Percentiles rank a stretch among this genome's conserved stretches.
phyloP scores from a whole-genome alignment of 2,113 vertebrate species.

The Labeo rohita region DNA sequence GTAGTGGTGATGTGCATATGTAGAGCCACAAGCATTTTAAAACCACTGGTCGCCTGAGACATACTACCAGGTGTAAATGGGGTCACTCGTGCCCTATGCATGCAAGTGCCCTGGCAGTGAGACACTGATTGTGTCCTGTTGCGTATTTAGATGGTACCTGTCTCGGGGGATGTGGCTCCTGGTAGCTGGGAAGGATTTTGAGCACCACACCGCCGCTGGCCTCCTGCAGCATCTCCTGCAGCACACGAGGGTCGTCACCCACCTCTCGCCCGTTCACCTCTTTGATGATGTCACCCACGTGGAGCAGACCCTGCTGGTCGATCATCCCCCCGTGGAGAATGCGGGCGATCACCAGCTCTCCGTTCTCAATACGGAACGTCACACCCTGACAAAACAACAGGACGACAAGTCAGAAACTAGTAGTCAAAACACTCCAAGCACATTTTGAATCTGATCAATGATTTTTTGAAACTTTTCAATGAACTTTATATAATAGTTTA shows the following conservation, averaged over 20 bases:
- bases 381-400: conserved; percentile 79
- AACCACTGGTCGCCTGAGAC: not conserved
- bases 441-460: not conserved
- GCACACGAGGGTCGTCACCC: conserved; percentile 84
- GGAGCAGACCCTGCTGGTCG: conserved; percentile 92
- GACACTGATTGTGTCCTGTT: not conserved
- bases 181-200: conserved; percentile 95
- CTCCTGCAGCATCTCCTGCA: conserved; percentile 90
- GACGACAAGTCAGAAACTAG: not conserved
- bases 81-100: not conserved
- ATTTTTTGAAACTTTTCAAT: not conserved
- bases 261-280: conserved; percentile 92
- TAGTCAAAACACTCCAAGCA: not conserved
- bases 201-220: conserved; percentile 88
- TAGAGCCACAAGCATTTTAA: not conserved
- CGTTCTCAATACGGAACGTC: conserved; percentile 90
- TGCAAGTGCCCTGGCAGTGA: not conserved
- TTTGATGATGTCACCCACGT: conserved; percentile 93
- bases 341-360: conserved; percentile 90
- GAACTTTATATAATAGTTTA: not conserved
- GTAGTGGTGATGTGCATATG: not conserved
- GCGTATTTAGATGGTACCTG: conserved; percentile 78
- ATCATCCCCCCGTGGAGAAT: conserved; percentile 95
- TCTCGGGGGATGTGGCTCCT: conserved; percentile 84
- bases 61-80: not conserved